These are phyloP conservation scores for Microctenopoma steveboyesi DNA, from an alignment of 2,797 vertebrate species.

Conservation along the genomic window DNA sequence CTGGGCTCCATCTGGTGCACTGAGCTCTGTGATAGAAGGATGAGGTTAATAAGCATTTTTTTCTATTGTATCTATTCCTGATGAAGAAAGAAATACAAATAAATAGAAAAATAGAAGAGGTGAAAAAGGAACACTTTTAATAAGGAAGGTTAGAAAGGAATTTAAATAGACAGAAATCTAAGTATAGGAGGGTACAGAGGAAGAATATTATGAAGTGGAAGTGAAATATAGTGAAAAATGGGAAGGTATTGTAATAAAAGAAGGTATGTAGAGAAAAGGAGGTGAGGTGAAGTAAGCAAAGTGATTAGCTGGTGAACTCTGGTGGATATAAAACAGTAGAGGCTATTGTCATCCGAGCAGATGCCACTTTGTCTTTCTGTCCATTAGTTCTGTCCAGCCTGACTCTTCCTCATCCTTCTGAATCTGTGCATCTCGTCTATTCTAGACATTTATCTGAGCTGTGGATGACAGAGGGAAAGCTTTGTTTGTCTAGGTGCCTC, in stretches of 20 bases:
- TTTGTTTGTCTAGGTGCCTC: slow-evolving; percentile 10
- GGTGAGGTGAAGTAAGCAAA: not conserved
- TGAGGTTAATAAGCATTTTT: not conserved
- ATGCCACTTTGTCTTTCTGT: slow-evolving; percentile 62
- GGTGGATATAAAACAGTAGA: slow-evolving; percentile 41
- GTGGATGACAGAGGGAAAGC: slow-evolving; percentile 33
- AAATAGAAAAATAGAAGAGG: not conserved
- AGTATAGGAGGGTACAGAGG: too few species aligned
- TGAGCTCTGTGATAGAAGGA: slow-evolving; percentile 37
- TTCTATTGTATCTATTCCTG: not conserved
- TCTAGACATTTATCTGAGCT: slow-evolving; percentile 51
- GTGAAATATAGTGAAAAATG: not conserved
- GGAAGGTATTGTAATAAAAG: not conserved
- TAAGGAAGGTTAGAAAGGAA: too few species aligned
- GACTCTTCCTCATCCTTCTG: slow-evolving; percentile 49
- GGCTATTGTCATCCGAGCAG: slow-evolving; percentile 47
- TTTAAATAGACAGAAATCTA: too few species aligned
- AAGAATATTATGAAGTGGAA: not conserved
- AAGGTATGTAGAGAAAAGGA: not conserved
- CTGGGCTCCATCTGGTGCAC: slow-evolving; percentile 70
- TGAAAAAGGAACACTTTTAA: not conserved
- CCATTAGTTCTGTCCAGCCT: slow-evolving; percentile 59
- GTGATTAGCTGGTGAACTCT: slow-evolving; percentile 17
- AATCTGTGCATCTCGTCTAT: slow-evolving; percentile 55
- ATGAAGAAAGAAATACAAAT: not conserved